Evolutionary conservation across 2,113 vertebrate species (phyloP).

Genomic region (Chinchilla lanigera): DNA sequence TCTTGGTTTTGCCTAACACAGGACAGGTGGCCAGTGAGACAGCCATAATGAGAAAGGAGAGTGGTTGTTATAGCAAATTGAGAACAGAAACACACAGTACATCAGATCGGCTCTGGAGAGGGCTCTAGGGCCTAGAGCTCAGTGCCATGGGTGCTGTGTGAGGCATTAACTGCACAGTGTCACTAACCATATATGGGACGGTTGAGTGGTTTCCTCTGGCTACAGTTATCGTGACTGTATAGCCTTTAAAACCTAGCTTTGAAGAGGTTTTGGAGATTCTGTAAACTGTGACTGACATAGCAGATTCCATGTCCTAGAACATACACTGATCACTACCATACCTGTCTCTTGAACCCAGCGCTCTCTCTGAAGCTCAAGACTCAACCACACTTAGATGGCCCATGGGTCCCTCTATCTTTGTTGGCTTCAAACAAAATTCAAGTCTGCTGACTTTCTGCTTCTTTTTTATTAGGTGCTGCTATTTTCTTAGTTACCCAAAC

Average conservation of each 20-base stretch:
- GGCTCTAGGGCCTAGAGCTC: neutral
- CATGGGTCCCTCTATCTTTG: neutral
- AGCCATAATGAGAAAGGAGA: neutral
- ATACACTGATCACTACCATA: neutral
- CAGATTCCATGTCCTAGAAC: neutral
- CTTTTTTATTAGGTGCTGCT: neutral
- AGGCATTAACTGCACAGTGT: fast-evolving
- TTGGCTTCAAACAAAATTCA: neutral
- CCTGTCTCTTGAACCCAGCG: neutral
- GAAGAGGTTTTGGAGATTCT: neutral
- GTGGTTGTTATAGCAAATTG: neutral
- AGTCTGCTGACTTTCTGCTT: neutral
- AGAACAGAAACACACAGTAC: neutral
- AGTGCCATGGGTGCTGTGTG: neutral
- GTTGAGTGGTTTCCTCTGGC: neutral
- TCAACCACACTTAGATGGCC: neutral
- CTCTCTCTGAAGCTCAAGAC: neutral
- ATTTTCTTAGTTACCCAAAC: neutral
- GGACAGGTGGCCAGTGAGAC: neutral
- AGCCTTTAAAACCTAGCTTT: neutral
- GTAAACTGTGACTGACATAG: neutral
- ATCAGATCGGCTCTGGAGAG: neutral
- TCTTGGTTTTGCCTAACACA: neutral
- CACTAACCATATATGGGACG: neutral
- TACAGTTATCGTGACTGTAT: neutral